Evolutionary conservation across 2,888 invertebrate species (phyloP).

Genomic region (Sipha maydis): DNA sequence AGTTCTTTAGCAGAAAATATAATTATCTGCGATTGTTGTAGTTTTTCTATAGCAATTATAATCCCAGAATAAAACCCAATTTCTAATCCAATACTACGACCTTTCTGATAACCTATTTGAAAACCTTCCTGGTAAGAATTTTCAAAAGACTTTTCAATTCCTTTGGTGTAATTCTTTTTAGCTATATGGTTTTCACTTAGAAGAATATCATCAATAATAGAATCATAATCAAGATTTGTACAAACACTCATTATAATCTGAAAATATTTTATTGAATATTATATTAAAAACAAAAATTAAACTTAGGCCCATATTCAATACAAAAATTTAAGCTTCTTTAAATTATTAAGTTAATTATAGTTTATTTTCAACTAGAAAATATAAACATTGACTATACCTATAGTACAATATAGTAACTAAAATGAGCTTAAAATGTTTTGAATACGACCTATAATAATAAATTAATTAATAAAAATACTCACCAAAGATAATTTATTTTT

Average conservation of each 20-base stretch:
- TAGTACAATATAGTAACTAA: too few species aligned
- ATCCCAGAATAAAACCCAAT: conserved; percentile 79
- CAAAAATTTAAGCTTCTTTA: too few species aligned
- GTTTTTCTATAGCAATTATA: conserved; percentile 70
- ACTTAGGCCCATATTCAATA: too few species aligned
- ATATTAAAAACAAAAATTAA: neutral
- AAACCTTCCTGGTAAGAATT: conserved; percentile 69
- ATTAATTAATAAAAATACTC: neutral
- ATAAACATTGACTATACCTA: too few species aligned
- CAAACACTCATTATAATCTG: conserved; percentile 42
- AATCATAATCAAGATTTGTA: conserved; percentile 38
- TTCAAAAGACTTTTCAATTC: conserved; percentile 72
- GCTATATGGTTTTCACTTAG: conserved; percentile 77
- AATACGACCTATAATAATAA: neutral
- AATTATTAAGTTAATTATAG: too few species aligned
- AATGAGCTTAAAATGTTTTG: too few species aligned
- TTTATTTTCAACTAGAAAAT: too few species aligned
- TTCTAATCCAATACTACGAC: conserved; percentile 80
- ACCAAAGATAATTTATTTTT: neutral
- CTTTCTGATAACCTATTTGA: conserved; percentile 82
- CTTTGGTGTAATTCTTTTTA: conserved; percentile 76
- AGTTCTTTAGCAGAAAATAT: conserved; percentile 69
- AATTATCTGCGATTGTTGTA: conserved; percentile 64
- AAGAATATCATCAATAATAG: conserved; percentile 74
- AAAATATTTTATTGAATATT: neutral